Base-by-base conservation (phyloP, 2,888 invertebrate species). In the Parnassius glacialis region DNA sequence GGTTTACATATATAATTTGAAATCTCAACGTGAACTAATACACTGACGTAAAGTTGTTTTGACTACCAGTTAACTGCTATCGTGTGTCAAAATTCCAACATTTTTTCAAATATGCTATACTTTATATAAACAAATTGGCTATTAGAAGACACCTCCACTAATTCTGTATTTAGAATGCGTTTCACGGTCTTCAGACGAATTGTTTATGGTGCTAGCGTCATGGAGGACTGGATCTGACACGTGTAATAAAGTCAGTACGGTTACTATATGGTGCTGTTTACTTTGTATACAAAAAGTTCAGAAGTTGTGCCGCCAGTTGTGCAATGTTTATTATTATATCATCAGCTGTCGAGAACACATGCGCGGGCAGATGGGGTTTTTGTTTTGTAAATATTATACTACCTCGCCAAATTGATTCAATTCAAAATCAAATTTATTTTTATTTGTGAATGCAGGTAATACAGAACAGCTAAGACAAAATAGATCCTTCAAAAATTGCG, bases 161-260 rank as follows among this genome's bases (percentile, higher is more conserved):
- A 16, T 52, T 47, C 61, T 34, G 16, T 9, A 52, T 57, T 42
- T 61, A 57, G 61, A 57, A 52, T 52, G 34, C 41, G 44, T 61
- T 41, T 52, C 52, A 45, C 20, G 42, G 43, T 55, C 55, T 44
- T n/a, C 5, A 7, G 25, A 11, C 11, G 25, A 12, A 48, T 48
- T 56, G 61, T 56, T 56, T 61, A 52, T 52, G 44, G 51, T 45
- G 47, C 12, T 48, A n/a, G 16, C 13, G 13, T 48, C 48, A 48
- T 10, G 48, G 44, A 44, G 44, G 44, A 44, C 44, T 44, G 44
- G 44, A 44, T 44, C 12, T 51, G 25, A 20, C 13, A n/a, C 13
- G n/a, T n/a, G 13, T 47, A 13, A 13, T 11, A n/a, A 47, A 47
- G 47, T 13, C 47, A n/a, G 13, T 7, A n/a, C 11, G 25, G 51